These are phyloP conservation scores for Gastracanthus pulcherrimus DNA, from an alignment of 2,888 invertebrate species.

Conservation along the genomic window DNA sequence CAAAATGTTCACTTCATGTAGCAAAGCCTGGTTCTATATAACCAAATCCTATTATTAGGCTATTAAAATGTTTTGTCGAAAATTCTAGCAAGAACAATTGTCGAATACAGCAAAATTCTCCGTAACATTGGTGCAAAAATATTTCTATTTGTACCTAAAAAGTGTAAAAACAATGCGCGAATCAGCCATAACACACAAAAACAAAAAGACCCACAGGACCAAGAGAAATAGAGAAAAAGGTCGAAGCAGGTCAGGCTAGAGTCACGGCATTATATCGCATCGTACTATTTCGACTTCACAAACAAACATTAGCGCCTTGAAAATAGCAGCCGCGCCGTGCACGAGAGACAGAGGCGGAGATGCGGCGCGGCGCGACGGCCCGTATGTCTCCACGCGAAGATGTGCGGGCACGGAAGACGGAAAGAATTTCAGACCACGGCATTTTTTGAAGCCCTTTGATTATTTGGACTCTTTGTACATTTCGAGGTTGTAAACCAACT, in stretches of 20 bases:
- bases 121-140: too few relatives aligned
- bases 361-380: background rate
- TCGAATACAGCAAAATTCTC: too few relatives aligned
- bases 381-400: background rate
- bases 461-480: conserved; percentile 26
- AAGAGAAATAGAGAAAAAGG: background rate
- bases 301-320: conserved; percentile 52
- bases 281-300: conserved; percentile 54
- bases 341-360: background rate
- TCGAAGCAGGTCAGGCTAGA: conserved; percentile 21
- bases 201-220: background rate
- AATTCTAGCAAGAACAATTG: too few relatives aligned
- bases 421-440: conserved; percentile 8
- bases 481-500: background rate
- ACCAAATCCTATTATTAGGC: too few relatives aligned
- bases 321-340: conserved; percentile 32
- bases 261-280: conserved; percentile 34
- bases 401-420: background rate
- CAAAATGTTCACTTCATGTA: too few relatives aligned
- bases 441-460: conserved; percentile 27
- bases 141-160: too few relatives aligned
- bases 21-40: too few relatives aligned
- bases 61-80: too few relatives aligned
- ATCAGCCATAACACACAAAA: too few relatives aligned
- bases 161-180: too few relatives aligned